These are phyloP conservation scores for Cephalopterus ornatus DNA, from an alignment of 2,113 vertebrate genomes.

Conservation along the genomic window DNA sequence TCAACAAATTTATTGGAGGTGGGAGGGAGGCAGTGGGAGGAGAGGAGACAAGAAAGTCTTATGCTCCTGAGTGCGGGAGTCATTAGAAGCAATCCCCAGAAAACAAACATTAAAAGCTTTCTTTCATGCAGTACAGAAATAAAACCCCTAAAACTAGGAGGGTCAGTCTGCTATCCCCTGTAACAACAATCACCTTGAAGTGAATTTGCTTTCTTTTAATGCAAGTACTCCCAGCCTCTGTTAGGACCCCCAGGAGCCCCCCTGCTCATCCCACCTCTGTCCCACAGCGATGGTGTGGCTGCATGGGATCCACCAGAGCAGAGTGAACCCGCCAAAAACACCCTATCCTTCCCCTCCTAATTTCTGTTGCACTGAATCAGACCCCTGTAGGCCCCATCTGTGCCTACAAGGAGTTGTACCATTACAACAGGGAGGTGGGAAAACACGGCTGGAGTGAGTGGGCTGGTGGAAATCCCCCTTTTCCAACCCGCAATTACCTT, in stretches of 20 bases:
- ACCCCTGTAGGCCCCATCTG: background rate
- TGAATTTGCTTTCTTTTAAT: background rate
- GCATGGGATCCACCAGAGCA: background rate
- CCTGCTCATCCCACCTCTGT: background rate
- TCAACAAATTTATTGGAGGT: background rate
- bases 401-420: background rate
- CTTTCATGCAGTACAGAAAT: background rate
- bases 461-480: background rate
- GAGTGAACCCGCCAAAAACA: background rate
- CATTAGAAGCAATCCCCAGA: slow-evolving; percentile 8
- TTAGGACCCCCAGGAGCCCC: background rate
- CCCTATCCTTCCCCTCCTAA: background rate
- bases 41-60: background rate
- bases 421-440: background rate
- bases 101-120: slow-evolving; percentile 15
- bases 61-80: background rate
- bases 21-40: background rate
- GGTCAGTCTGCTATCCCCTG: background rate
- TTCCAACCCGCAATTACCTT: background rate
- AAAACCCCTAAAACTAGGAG: background rate
- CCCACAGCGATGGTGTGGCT: fast-evolving
- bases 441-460: background rate
- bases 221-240: background rate
- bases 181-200: background rate
- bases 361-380: background rate